These are phyloP conservation scores for Otolemur garnettii DNA, from an alignment of 2,113 vertebrate genomes.

Conservation along the genomic window DNA sequence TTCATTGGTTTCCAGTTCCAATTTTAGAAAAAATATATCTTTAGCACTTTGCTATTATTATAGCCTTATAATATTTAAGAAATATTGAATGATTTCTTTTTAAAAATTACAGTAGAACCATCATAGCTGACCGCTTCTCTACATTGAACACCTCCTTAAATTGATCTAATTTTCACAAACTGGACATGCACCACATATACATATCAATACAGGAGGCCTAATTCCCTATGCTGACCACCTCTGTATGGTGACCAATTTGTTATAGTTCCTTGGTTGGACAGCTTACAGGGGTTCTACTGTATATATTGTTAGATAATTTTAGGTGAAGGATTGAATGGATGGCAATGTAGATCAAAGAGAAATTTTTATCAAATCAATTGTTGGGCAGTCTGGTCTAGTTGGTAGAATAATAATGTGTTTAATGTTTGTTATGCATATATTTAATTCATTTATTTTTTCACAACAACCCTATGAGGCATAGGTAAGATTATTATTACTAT, in stretches of 20 bases:
- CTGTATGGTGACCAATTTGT: no score
- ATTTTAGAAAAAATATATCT: slow-evolving; percentile 1
- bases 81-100: not conserved
- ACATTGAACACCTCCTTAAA: no score
- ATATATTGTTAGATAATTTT: not conserved
- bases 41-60: not conserved
- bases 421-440: not conserved
- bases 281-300: no score
- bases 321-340: not conserved
- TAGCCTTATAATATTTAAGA: slow-evolving; percentile 7
- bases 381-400: not conserved
- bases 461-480: not conserved
- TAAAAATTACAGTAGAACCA: not conserved
- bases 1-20: not conserved
- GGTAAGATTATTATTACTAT: not conserved
- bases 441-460: slow-evolving; percentile 32
- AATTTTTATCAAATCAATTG: slow-evolving; percentile 18
- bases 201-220: no score
- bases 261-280: no score
- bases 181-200: no score
- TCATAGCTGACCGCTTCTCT: no score
- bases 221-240: no score
- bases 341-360: not conserved
- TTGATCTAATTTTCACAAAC: no score
- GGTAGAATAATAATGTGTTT: not conserved